Base-by-base conservation (phyloP, 1,140 invertebrate species). In the Magallana gigas region DNA sequence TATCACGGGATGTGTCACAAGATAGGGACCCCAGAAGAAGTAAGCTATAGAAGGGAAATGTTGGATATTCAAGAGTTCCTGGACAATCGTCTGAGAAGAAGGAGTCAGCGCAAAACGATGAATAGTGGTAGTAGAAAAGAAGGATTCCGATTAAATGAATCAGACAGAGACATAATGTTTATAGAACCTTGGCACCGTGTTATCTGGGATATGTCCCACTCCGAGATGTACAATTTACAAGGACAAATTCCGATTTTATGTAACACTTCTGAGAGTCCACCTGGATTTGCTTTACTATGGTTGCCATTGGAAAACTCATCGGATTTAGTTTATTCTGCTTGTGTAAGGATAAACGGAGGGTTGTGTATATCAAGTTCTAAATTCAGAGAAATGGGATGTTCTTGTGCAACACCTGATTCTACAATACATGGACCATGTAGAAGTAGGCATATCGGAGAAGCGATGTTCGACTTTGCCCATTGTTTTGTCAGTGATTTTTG, bases 381-480 rank as follows among this genome's bases (percentile, higher is more conserved):
- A 29, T 84, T 59, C 23, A 58, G 23, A 60, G 6, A 84, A 60
- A 14, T 60, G 1, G 18, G 7, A 8, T 60, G 83, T 8, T 12
- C n/a, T 3, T 62, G 59, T 7, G 12, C 18, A 59, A 14, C 11
- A 57, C 16, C 36, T n/a, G 1, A 59, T 57, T 36, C 11, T 36
- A 9, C 76, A 29, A 7, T 23, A 71, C 87, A 88, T 57, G 87
- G 87, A 14, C 87, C 87, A 5, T 84, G 83, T 81, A 29, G 9
- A 5, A 60, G 29, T 36, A n/a, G 6, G 5, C 9, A 7, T n/a
- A 9, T 56, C 14, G 14, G 76, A 16, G 5, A 6, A 9, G 0
- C 11, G 8, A 64, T 76, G 59, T 12, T 36, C 5, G 83, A 84
- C 58, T 9, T 60, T 29, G 83, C 57, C 18, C 57, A 76, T 29